Conservation (phyloP, 2,888 invertebrate genomes). For the Tanypteryx hageni region DNA sequence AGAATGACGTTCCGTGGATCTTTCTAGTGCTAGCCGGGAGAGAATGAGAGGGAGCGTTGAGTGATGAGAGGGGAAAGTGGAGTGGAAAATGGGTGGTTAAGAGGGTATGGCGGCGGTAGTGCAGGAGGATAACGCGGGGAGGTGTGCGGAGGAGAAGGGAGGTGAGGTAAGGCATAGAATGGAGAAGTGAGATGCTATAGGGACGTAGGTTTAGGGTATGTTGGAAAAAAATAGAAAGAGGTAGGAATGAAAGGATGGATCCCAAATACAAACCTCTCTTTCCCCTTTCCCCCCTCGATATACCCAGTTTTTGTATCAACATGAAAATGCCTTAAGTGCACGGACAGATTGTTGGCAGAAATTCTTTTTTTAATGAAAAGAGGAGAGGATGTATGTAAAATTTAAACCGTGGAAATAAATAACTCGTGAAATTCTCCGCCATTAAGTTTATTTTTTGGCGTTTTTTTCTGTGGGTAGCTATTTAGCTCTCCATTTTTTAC, state of each 20-base stretch:
- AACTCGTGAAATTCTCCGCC: no score
- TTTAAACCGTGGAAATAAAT: no score
- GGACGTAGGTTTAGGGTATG: neutral
- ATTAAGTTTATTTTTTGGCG: no score
- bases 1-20: neutral
- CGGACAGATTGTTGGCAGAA: no score
- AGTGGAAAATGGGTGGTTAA: neutral
- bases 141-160: neutral
- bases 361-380: no score
- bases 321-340: no score
- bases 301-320: no score
- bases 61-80: constrained; percentile 13
- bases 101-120: neutral
- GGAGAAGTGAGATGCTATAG: neutral
- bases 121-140: neutral
- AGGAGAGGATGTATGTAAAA: no score
- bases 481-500: no score
- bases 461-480: no score
- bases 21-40: neutral
- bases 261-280: neutral
- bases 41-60: constrained; percentile 6
- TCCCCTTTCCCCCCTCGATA: no score
- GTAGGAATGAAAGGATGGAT: neutral
- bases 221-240: neutral
- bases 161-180: neutral